phyloP scores from a whole-genome alignment of 2,888 invertebrate genomes.

The Orthosia gracilis region DNA sequence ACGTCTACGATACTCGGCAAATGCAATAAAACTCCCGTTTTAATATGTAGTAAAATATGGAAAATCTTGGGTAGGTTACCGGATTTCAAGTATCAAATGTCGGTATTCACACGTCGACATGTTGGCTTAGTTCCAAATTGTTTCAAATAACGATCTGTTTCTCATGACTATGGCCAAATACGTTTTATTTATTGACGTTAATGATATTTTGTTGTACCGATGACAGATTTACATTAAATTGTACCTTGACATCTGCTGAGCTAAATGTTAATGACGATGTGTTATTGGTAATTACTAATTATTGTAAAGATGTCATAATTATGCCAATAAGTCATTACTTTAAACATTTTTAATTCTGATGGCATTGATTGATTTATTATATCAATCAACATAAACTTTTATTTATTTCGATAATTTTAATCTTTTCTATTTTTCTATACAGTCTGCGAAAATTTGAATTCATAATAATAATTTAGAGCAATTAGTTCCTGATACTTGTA shows the following conservation, averaged over 20 bases:
- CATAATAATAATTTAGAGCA: background rate
- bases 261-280: conserved; percentile 26
- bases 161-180: conserved; percentile 79
- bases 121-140: conserved; percentile 82
- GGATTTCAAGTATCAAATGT: conserved; percentile 83
- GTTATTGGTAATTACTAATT: conserved; percentile 1
- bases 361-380: background rate
- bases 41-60: conserved; percentile 44
- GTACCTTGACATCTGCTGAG: conserved; percentile 51
- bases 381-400: background rate
- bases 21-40: conserved; percentile 30
- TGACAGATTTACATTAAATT: conserved; percentile 49
- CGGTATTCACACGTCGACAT: conserved; percentile 76
- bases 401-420: background rate
- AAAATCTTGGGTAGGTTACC: conserved; percentile 55
- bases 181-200: conserved; percentile 71
- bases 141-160: conserved; percentile 81
- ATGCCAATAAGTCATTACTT: background rate
- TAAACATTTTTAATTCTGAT: background rate
- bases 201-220: conserved; percentile 49
- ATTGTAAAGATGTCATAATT: background rate
- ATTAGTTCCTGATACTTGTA: background rate
- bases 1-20: conserved; percentile 4
- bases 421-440: background rate
- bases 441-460: background rate